A percentile compares a stretch with the other conserved stretches of the same genome.
Evolutionary conservation across 2,113 vertebrate genomes (phyloP).

Genomic region (Gasterosteus nipponicus): DNA sequence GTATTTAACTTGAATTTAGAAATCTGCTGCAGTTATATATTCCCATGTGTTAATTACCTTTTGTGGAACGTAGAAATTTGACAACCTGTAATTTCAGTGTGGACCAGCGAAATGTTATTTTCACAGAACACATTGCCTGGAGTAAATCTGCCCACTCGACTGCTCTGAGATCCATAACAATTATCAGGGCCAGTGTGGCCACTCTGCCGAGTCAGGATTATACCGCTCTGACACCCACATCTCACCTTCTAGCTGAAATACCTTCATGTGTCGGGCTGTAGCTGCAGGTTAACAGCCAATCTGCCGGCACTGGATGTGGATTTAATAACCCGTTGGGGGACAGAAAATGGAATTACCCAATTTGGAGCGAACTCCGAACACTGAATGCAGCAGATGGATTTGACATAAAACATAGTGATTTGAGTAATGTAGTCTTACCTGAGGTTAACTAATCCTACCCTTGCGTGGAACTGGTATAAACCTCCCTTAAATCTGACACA

Average conservation of each 20-base stretch:
- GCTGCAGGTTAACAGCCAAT: slow-evolving; percentile 43
- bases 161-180: slow-evolving; percentile 59
- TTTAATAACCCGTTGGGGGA: slow-evolving; percentile 15
- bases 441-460: neutral
- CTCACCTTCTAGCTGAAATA: slow-evolving; percentile 49
- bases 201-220: slow-evolving; percentile 55
- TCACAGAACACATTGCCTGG: slow-evolving; percentile 32
- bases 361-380: neutral
- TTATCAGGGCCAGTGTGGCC: slow-evolving; percentile 44
- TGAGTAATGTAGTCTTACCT: neutral
- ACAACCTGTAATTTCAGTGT: slow-evolving; percentile 12
- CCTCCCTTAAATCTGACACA: neutral
- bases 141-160: slow-evolving; percentile 47
- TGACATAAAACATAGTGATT: neutral
- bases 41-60: neutral
- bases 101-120: slow-evolving; percentile 2
- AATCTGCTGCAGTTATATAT: neutral
- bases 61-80: neutral
- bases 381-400: neutral
- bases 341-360: neutral
- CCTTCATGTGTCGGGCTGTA: slow-evolving; percentile 27
- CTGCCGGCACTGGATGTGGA: slow-evolving; percentile 21
- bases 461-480: neutral
- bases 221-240: slow-evolving; percentile 59
- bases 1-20: neutral